A percentile compares a stretch with the other conserved stretches of the same genome.
Conservation (phyloP, 2,113 vertebrate species). For the Callipepla californica region DNA sequence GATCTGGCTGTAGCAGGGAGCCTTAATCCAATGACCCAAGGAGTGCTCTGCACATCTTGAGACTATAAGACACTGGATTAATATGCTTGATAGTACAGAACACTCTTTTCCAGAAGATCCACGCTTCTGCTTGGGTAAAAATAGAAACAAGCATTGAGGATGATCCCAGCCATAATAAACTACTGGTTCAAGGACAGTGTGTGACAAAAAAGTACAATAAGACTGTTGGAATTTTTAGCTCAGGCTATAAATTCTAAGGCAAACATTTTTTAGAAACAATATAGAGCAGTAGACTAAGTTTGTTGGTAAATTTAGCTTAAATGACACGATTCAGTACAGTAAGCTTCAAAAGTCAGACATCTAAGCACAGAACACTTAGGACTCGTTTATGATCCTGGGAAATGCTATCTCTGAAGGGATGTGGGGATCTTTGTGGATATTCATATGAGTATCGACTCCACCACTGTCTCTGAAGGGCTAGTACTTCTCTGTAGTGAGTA, state of each 20-base stretch:
- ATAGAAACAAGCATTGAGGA: neutral
- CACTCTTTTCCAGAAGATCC: neutral
- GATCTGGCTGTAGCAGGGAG: neutral
- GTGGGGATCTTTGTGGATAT: neutral
- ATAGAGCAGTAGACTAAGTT: neutral
- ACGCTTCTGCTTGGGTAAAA: neutral
- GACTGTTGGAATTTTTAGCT: neutral
- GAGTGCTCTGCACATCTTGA: neutral
- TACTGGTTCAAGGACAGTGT: neutral
- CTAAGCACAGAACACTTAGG: neutral
- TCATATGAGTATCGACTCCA: neutral
- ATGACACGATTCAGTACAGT: neutral
- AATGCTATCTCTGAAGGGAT: neutral
- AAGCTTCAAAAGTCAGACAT: neutral
- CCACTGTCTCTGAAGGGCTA: neutral
- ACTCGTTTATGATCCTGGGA: slow-evolving; percentile 13
- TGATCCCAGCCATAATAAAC: neutral
- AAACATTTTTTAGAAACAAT: neutral
- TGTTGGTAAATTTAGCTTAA: slow-evolving; percentile 36
- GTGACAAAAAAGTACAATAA: neutral
- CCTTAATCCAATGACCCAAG: neutral
- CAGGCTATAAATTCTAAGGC: neutral
- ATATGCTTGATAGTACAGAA: neutral
- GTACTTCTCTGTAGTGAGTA: neutral
- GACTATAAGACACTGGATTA: neutral